These are phyloP conservation scores for Pandemis corylana DNA, from an alignment of 2,888 invertebrate species.

Conservation along the genomic window DNA sequence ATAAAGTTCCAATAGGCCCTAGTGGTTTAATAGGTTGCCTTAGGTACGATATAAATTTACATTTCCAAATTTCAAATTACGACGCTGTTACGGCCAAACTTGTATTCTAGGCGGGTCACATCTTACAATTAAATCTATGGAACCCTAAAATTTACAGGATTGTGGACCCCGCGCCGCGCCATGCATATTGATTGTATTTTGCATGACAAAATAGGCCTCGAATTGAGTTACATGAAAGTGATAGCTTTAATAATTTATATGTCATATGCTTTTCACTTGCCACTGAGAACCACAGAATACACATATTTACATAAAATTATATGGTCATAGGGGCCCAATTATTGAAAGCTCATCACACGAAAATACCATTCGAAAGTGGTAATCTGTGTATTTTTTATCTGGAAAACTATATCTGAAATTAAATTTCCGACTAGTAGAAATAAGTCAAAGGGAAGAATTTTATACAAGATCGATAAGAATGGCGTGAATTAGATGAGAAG, in stretches of 20 bases:
- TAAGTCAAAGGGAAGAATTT: no score
- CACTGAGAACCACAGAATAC: no score
- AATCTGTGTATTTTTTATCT: no score
- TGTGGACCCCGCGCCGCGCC: slow-evolving; percentile 1
- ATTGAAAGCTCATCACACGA: no score
- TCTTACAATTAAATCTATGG: slow-evolving; percentile 6
- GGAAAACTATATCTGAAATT: no score
- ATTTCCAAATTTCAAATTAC: slow-evolving; percentile 10
- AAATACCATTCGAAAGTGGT: no score
- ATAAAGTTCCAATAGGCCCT: neutral
- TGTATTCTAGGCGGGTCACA: slow-evolving; percentile 20
- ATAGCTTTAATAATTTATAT: slow-evolving; percentile 6
- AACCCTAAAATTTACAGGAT: slow-evolving; percentile 19
- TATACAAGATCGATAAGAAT: no score
- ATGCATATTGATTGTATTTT: slow-evolving; percentile 39
- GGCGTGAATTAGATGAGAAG: no score
- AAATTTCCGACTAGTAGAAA: no score
- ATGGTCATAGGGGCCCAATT: no score
- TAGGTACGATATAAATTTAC: neutral
- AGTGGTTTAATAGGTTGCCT: neutral
- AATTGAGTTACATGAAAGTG: slow-evolving; percentile 29
- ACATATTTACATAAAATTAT: no score
- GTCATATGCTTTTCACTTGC: neutral
- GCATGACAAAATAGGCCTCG: slow-evolving; percentile 34
- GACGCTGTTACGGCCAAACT: slow-evolving; percentile 11